Base-by-base conservation (phyloP, 2,113 vertebrate species). In the Syngnathus typhle region DNA sequence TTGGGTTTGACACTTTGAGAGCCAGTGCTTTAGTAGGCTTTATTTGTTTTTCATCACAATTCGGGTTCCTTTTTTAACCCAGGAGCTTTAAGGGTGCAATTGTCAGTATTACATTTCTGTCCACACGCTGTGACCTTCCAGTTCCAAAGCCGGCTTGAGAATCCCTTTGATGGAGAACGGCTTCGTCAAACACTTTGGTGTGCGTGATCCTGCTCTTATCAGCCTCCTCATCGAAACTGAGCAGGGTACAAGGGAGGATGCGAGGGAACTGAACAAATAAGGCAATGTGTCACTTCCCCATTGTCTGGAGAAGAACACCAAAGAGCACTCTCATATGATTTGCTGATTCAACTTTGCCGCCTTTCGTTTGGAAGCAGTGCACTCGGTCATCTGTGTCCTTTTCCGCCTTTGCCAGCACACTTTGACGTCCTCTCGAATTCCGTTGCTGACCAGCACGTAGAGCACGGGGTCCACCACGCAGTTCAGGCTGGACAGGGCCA, bases 401-500 rank as follows among this genome's bases (percentile, higher is more conserved):
- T 15, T 54, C 0, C 6, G 6, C 11, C 56, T 60, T 21, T 41
- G 62, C 16, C 83, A 90, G 68, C 54, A 88, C 8, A 68, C 11
- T 16, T 55, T 77, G 6, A 83, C n/a, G 27, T 89, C 84, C 13
- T 92, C 83, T 60, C 70, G 80, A 10, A 88, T 76, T 1, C 86
- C 76, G 0, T 91, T 88, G 69, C 91, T 92, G 71, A 89, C 87
- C 64, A 93, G 65, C 37, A 89, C 88, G 23, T 93, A 93, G 23
- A 93, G 82, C 65, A 93, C 82, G 3, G 92, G 92, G 79, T 93
- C 91, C 68, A 92, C 83, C 56, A 91, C 79, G 6, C 88, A 84
- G 86, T 93, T 93, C 37, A 93, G 75, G 78, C 88, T 92, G 75
- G 90, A 90, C 69, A 93, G 43, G 0, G 89, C 91, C 64, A 92